Conservation (phyloP, 2,888 invertebrate species). For the Parasteatoda lunata region DNA sequence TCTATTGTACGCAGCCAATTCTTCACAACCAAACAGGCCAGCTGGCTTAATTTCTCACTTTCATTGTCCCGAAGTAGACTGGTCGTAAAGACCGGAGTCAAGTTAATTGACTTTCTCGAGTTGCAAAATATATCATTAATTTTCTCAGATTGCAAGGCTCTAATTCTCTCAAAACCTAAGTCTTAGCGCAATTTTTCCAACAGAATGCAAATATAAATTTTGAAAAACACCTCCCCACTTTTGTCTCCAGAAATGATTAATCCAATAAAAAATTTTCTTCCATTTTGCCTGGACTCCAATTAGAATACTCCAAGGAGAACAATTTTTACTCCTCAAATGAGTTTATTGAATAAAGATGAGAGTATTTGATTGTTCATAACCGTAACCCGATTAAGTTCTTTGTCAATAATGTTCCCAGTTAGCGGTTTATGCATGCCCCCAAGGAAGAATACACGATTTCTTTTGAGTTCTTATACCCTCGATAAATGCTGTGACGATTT, state of each 20-base stretch:
- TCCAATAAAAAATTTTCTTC: slow-evolving; percentile 13
- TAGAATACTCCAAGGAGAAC: slow-evolving; percentile 31
- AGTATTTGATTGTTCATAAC: slow-evolving; percentile 64
- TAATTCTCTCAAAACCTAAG: neutral
- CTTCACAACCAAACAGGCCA: too few species aligned
- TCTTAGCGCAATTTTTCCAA: neutral
- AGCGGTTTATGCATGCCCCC: slow-evolving; percentile 24
- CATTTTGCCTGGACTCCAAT: slow-evolving; percentile 41
- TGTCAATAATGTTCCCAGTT: slow-evolving; percentile 50
- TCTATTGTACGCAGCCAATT: too few species aligned
- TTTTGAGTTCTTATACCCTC: neutral
- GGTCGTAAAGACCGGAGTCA: neutral
- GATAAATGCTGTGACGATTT: slow-evolving; percentile 10
- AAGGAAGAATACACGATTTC: slow-evolving; percentile 7
- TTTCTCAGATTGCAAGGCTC: neutral
- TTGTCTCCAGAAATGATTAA: slow-evolving; percentile 3
- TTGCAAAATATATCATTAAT: neutral
- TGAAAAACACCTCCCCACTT: neutral
- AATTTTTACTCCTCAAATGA: slow-evolving; percentile 55
- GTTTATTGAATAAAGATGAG: slow-evolving; percentile 65
- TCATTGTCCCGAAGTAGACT: too few species aligned
- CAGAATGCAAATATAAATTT: slow-evolving; percentile 3
- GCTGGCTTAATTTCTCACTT: too few species aligned
- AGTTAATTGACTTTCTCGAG: neutral
- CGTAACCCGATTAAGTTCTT: slow-evolving; percentile 58